Conservation (phyloP, 2,113 vertebrate species). For the Forbesichthys papilliferus region DNA sequence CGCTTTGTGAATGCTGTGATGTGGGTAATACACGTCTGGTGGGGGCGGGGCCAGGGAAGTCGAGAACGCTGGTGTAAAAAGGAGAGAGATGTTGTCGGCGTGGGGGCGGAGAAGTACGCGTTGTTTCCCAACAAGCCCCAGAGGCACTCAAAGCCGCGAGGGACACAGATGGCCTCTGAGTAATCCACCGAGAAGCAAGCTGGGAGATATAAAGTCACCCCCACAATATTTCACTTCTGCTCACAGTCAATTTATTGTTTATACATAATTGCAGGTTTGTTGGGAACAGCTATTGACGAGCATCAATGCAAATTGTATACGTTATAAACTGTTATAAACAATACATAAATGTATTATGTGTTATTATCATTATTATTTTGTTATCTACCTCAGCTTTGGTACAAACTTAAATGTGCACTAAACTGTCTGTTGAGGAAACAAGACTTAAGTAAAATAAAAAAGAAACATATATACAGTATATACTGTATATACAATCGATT, state of each 20-base stretch:
- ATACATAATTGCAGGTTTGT: neutral
- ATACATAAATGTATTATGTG: too few species aligned
- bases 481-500: too few species aligned
- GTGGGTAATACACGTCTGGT: too few species aligned
- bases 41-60: slow-evolving; percentile 5
- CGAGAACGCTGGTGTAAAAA: slow-evolving; percentile 35
- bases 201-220: slow-evolving; percentile 50
- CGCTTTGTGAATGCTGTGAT: too few species aligned
- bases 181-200: slow-evolving; percentile 50
- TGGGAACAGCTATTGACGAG: slow-evolving; percentile 7
- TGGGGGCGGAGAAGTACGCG: slow-evolving; percentile 49
- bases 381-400: too few species aligned
- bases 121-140: slow-evolving; percentile 62
- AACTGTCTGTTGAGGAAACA: too few species aligned
- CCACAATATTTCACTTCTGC: slow-evolving; percentile 35
- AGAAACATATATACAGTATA: too few species aligned
- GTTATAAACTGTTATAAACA: too few species aligned
- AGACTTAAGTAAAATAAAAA: too few species aligned
- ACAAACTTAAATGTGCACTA: too few species aligned
- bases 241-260: slow-evolving; percentile 32
- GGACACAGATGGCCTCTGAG: slow-evolving; percentile 69
- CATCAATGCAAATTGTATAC: slow-evolving; percentile 8
- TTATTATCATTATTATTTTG: too few species aligned
- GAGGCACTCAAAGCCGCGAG: slow-evolving; percentile 53
- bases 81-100: slow-evolving; percentile 20